Evolutionary conservation across 2,113 vertebrate species (phyloP).

Genomic region (Myrmophylax atrothorax): DNA sequence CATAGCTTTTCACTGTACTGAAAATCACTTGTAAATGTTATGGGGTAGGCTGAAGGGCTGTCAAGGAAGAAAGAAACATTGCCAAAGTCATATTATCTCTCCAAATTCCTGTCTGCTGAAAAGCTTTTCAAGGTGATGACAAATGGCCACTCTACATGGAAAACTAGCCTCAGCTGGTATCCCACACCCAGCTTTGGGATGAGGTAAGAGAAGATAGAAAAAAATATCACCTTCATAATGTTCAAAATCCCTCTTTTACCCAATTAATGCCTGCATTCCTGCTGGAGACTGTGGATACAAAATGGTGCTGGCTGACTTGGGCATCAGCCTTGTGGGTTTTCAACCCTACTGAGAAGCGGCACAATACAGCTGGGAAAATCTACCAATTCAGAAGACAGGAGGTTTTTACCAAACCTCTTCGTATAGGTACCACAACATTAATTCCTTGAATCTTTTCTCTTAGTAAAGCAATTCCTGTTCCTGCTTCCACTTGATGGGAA

Average conservation of each 20-base stretch:
- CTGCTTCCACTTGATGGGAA: neutral
- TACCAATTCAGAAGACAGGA: neutral
- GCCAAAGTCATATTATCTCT: neutral
- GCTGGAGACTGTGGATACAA: accelerated
- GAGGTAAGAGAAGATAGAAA: neutral
- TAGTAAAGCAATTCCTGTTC: neutral
- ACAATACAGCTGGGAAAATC: neutral
- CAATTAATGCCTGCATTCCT: neutral
- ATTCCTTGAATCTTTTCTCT: neutral
- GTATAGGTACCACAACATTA: neutral
- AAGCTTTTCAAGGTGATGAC: neutral
- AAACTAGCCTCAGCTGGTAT: neutral
- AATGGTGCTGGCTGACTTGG: neutral
- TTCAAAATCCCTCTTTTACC: neutral
- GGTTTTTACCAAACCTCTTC: neutral
- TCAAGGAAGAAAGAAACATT: neutral
- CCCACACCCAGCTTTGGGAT: neutral
- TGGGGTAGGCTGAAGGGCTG: neutral
- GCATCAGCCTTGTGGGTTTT: neutral
- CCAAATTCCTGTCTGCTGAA: neutral
- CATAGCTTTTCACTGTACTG: neutral
- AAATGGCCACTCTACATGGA: neutral
- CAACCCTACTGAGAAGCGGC: neutral
- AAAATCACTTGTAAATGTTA: neutral
- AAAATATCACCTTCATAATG: neutral